Conservation (phyloP, 2,888 invertebrate species). For the Latheticus oryzae region DNA sequence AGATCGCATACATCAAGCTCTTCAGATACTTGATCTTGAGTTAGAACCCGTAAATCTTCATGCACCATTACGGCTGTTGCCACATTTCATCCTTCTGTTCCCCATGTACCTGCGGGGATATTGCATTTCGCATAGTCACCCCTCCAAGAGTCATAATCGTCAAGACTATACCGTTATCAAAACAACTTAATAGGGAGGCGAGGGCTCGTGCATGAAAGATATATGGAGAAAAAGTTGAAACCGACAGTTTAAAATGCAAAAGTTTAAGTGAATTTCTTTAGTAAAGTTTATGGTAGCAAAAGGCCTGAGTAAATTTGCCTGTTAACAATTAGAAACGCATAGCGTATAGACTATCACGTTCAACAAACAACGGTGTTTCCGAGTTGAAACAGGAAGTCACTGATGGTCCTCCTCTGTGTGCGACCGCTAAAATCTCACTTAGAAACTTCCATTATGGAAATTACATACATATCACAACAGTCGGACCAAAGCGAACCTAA, state of each 20-base stretch:
- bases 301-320: too few relatives aligned
- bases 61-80: constrained; percentile 48
- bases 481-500: constrained; percentile 23
- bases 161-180: constrained; percentile 25
- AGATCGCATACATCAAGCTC: constrained; percentile 42
- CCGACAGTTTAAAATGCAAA: constrained; percentile 2
- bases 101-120: constrained; percentile 29
- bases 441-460: constrained; percentile 36
- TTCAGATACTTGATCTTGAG: constrained; percentile 48
- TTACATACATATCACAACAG: constrained; percentile 32
- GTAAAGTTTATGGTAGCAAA: too few relatives aligned
- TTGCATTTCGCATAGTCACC: constrained; percentile 32
- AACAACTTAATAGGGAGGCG: constrained; percentile 28
- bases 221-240: constrained; percentile 10
- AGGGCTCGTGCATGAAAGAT: constrained; percentile 13
- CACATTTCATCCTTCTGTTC: constrained; percentile 38
- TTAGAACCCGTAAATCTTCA: constrained; percentile 49
- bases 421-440: constrained; percentile 33
- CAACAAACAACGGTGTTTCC: constrained; percentile 8
- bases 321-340: constrained; percentile 4
- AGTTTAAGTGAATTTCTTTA: too few relatives aligned
- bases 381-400: constrained; percentile 17
- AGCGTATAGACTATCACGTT: constrained; percentile 16
- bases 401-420: constrained; percentile 7
- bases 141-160: constrained; percentile 28